Evolutionary conservation across 2,888 invertebrate genomes (phyloP).

Genomic region (Hoplodrina ambigua): DNA sequence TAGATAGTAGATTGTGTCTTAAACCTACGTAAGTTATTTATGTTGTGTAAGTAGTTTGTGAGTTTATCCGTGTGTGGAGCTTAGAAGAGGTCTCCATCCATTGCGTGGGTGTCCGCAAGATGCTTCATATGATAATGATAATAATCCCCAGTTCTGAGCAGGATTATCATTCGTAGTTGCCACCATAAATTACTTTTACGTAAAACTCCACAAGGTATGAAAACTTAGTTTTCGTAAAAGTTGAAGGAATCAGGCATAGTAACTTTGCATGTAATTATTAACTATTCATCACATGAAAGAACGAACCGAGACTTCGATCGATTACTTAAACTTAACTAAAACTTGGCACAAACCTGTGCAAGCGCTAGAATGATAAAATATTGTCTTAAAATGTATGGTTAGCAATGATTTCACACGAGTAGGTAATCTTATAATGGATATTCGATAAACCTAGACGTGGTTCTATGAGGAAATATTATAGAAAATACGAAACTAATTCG

Average conservation of each 20-base stretch:
- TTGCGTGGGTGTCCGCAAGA: conserved; percentile 22
- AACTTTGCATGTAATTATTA: conserved; percentile 21
- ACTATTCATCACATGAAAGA: conserved; percentile 12
- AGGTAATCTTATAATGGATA: not conserved
- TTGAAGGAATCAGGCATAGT: conserved; percentile 2
- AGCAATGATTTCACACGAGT: conserved; percentile 4
- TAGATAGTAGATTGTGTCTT: conserved; percentile 19
- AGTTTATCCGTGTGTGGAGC: conserved; percentile 38
- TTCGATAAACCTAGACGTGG: not conserved
- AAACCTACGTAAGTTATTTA: conserved; percentile 30
- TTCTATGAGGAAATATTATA: not conserved
- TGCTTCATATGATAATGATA: conserved; percentile 46
- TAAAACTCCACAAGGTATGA: not conserved
- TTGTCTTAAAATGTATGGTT: conserved; percentile 4
- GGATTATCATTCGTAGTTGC: conserved; percentile 29
- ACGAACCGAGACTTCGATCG: conserved; percentile 17
- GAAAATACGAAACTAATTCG: conserved; percentile 17
- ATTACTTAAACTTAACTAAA: conserved; percentile 27
- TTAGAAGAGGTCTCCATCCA: conserved; percentile 24
- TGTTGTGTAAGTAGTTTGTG: conserved; percentile 37
- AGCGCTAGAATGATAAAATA: conserved; percentile 1
- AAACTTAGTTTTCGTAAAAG: conserved; percentile 5
- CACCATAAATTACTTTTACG: conserved; percentile 13
- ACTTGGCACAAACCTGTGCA: conserved; percentile 10
- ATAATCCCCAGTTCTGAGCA: conserved; percentile 26